Evolutionary conservation across 2,888 invertebrate species (phyloP).

Genomic region (Drosophila subsilvestris): DNA sequence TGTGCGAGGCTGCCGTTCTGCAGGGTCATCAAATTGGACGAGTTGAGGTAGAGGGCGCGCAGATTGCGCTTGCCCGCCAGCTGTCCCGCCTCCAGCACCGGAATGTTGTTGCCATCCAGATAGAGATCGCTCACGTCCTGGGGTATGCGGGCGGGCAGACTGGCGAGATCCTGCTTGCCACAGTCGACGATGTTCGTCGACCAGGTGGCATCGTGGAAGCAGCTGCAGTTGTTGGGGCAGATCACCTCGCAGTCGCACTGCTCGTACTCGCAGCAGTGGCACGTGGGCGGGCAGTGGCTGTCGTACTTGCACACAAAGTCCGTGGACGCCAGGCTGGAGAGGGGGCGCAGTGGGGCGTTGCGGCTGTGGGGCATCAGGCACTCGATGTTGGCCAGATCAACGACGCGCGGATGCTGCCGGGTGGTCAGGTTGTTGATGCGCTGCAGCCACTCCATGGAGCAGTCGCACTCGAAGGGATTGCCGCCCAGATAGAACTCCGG

Average conservation of each 20-base stretch:
- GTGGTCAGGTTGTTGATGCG: conserved; percentile 94
- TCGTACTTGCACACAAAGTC: conserved; percentile 97
- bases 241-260: conserved; percentile 99
- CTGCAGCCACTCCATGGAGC: conserved; percentile 97
- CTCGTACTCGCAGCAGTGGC: conserved; percentile 98
- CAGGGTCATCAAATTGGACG: conserved; percentile 92
- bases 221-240: conserved; percentile 96
- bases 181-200: conserved; percentile 96
- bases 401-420: conserved; percentile 93
- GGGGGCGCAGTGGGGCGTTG: conserved; percentile 91
- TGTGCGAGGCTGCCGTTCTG: conserved; percentile 96
- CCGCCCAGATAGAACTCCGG: conserved; percentile 96
- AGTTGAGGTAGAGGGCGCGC: conserved; percentile 93
- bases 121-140: conserved; percentile 97
- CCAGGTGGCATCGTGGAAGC: conserved; percentile 97
- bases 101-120: conserved; percentile 94
- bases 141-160: conserved; percentile 91
- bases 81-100: conserved; percentile 92
- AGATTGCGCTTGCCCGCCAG: conserved; percentile 96
- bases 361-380: conserved; percentile 94
- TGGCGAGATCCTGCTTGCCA: conserved; percentile 86
- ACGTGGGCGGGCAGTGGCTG: conserved; percentile 96
- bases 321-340: conserved; percentile 90
- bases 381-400: conserved; percentile 94
- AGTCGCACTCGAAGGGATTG: conserved; percentile 97